These are phyloP conservation scores for Heliangelus exortis DNA, from an alignment of 2,797 vertebrate genomes.

Conservation along the genomic window DNA sequence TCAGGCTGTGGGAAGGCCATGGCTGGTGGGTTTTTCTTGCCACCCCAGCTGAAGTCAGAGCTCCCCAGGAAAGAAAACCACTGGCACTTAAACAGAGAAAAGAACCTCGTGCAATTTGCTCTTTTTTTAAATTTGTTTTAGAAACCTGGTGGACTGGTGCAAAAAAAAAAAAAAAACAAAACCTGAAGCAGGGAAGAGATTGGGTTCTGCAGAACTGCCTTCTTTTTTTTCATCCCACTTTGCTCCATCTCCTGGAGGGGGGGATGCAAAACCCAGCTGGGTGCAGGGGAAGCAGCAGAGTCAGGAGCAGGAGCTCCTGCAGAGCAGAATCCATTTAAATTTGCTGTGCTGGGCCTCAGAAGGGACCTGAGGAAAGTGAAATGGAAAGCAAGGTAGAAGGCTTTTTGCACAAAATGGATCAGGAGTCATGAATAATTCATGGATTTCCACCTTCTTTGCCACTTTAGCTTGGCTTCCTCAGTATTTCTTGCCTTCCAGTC, in stretches of 20 bases:
- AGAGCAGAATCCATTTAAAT: background rate
- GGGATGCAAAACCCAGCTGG: background rate
- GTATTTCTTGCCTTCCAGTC: background rate
- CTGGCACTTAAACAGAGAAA: background rate
- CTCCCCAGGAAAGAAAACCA: background rate
- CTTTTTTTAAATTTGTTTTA: background rate
- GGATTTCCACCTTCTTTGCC: background rate
- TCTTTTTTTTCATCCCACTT: background rate
- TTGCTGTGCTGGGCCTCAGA: background rate
- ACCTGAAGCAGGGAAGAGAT: accelerated
- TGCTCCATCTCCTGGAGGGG: background rate
- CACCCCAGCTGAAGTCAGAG: background rate
- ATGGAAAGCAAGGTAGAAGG: background rate
- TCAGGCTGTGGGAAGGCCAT: background rate
- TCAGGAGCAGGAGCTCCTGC: accelerated
- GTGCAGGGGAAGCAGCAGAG: background rate
- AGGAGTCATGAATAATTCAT: background rate
- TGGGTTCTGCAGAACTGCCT: background rate
- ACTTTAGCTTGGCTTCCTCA: background rate
- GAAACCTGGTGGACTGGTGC: background rate
- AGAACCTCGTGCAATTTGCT: accelerated
- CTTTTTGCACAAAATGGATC: conserved; percentile 26
- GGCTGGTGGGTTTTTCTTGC: background rate
- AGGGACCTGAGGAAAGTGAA: background rate
- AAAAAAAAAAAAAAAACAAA: background rate